These are phyloP conservation scores for Pheosia tremula DNA, from an alignment of 2,888 invertebrate genomes.

Conservation along the genomic window DNA sequence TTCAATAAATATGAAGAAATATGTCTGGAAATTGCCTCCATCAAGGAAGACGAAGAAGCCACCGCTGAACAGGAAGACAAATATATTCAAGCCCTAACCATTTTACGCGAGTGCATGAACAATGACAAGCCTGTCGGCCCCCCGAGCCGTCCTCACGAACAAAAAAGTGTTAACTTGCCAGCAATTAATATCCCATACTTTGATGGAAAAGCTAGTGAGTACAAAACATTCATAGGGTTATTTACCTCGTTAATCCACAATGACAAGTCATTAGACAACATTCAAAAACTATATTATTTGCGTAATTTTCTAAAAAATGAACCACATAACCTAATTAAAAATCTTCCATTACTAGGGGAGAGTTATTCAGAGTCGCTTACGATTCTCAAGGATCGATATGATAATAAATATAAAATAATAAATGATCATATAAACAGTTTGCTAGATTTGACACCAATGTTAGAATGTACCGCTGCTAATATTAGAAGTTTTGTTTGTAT, in stretches of 20 bases:
- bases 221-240: background rate
- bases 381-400: background rate
- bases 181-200: background rate
- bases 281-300: background rate
- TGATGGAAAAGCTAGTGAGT: background rate
- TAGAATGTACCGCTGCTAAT: background rate
- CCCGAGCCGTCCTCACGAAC: background rate
- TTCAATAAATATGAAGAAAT: background rate
- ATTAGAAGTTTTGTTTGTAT: background rate
- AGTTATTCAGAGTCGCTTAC: background rate
- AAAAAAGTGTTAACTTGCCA: background rate
- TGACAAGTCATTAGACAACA: background rate
- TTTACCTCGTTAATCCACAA: conserved; percentile 3
- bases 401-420: conserved; percentile 1
- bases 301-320: background rate
- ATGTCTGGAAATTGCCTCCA: background rate
- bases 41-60: background rate
- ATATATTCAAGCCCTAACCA: background rate
- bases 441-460: background rate
- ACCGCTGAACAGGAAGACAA: background rate
- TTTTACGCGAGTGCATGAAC: background rate
- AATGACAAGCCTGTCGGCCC: background rate
- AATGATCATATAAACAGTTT: background rate
- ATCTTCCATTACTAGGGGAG: background rate
- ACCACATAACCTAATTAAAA: conserved; percentile 2